These are phyloP conservation scores for Protophormia terraenovae DNA, from an alignment of 2,888 invertebrate genomes.

Conservation along the genomic window DNA sequence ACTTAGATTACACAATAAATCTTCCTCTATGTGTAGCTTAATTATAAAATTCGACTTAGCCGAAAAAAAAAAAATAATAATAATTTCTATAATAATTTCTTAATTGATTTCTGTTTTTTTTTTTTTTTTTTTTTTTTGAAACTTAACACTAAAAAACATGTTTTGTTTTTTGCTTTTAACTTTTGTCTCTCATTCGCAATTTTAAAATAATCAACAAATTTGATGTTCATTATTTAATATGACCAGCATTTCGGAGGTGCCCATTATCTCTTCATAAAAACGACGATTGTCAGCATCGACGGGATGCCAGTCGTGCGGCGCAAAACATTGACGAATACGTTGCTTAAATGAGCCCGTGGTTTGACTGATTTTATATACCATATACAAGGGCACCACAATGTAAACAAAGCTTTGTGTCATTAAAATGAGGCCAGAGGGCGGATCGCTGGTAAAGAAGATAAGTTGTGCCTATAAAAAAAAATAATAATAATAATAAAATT, in stretches of 20 bases:
- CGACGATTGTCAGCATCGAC: conserved; percentile 78
- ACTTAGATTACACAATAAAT: background rate
- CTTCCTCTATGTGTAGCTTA: background rate
- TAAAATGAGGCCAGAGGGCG: conserved; percentile 70
- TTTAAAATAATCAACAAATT: conserved; percentile 40
- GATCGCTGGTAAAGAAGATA: conserved; percentile 64
- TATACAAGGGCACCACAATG: conserved; percentile 75
- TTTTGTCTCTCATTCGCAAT: background rate
- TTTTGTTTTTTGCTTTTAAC: background rate
- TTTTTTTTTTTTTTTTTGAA: background rate
- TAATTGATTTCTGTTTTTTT: background rate
- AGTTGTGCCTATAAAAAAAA: conserved; percentile 58
- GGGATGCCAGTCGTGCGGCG: conserved; percentile 81
- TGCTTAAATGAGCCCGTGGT: conserved; percentile 75
- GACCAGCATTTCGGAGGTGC: conserved; percentile 78
- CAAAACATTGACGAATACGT: conserved; percentile 77
- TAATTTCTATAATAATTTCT: background rate
- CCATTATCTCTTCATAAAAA: conserved; percentile 79
- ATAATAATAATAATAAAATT: background rate
- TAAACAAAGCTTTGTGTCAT: conserved; percentile 74
- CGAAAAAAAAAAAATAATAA: too few species aligned
- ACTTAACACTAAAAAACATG: conserved; percentile 9
- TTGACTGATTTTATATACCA: conserved; percentile 74
- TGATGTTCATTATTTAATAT: conserved; percentile 70
- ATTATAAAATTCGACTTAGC: background rate